Evolutionary conservation across 1,140 invertebrate genomes (phyloP).

Genomic region (Trialeurodes vaporariorum): DNA sequence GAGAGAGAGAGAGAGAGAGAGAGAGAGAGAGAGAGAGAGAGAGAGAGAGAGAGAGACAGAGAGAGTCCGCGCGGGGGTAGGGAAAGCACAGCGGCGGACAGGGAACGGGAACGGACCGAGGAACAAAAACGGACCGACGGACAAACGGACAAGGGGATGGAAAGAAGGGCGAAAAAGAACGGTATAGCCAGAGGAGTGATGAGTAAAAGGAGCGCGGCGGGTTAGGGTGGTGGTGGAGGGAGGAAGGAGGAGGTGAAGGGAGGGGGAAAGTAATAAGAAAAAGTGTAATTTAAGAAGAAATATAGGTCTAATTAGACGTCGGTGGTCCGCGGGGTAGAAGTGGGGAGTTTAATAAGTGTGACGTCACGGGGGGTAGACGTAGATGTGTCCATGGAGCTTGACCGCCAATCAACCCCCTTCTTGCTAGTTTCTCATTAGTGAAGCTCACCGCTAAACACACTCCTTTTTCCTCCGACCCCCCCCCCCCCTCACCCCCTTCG

Average conservation of each 20-base stretch:
- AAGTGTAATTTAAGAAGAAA: slow-evolving; percentile 1
- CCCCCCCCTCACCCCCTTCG: too few relatives aligned
- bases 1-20: neutral
- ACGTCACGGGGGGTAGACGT: neutral
- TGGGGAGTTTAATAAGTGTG: neutral
- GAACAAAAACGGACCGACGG: too few relatives aligned
- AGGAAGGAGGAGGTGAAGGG: neutral
- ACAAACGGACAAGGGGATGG: too few relatives aligned
- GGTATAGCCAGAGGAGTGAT: too few relatives aligned
- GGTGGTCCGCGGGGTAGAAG: neutral
- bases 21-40: neutral
- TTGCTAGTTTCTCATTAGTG: neutral
- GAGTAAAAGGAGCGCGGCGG: too few relatives aligned
- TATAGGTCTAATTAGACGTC: neutral
- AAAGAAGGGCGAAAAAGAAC: too few relatives aligned
- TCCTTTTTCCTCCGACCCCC: too few relatives aligned
- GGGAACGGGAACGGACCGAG: too few relatives aligned
- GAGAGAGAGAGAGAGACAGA: too few relatives aligned
- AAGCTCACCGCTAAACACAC: neutral
- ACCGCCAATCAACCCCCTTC: neutral
- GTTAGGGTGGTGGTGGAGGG: too few relatives aligned
- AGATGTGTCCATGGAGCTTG: neutral
- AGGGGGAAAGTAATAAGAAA: neutral
- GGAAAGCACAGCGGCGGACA: too few relatives aligned
- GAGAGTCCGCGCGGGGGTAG: too few relatives aligned